Percentiles rank a stretch among this genome's conserved stretches.
Conservation (phyloP, 1,140 invertebrate species). For the Sinonovacula constricta region DNA sequence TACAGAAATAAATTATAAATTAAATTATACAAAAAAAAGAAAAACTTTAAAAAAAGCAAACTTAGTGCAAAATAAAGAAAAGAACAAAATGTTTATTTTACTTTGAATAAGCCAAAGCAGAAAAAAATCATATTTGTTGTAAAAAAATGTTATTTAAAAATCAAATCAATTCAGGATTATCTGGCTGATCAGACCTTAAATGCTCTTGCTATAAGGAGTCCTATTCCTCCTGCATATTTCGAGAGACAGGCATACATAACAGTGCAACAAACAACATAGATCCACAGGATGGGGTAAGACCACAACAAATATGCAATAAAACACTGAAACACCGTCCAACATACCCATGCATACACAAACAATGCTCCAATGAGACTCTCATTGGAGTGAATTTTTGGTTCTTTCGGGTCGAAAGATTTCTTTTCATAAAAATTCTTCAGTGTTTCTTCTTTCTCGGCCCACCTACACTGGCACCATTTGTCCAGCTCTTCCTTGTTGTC, state of each 20-base stretch:
- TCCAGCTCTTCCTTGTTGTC: slow-evolving; percentile 57
- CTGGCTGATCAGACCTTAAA: slow-evolving; percentile 25
- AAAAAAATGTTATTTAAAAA: too few species aligned
- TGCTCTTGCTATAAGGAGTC: slow-evolving; percentile 35
- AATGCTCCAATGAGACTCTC: slow-evolving; percentile 40
- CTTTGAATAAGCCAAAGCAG: too few species aligned
- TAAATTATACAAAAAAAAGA: too few species aligned
- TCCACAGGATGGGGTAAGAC: slow-evolving; percentile 22
- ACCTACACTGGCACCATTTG: slow-evolving; percentile 63
- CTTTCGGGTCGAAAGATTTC: slow-evolving; percentile 28
- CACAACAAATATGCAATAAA: slow-evolving; percentile 36
- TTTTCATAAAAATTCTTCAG: slow-evolving; percentile 66
- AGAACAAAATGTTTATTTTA: too few species aligned
- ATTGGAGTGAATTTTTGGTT: not conserved
- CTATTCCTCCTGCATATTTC: slow-evolving; percentile 36
- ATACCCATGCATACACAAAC: slow-evolving; percentile 35
- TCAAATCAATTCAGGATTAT: too few species aligned
- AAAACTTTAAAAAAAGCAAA: too few species aligned
- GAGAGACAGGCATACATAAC: slow-evolving; percentile 35
- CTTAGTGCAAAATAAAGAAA: too few species aligned
- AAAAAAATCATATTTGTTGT: too few species aligned
- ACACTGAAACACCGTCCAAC: slow-evolving; percentile 26
- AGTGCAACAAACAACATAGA: slow-evolving; percentile 38
- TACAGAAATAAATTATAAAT: too few species aligned
- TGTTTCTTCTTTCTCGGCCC: slow-evolving; percentile 68